Conservation (phyloP, 1,140 invertebrate species). For the Temnothorax nylanderi region DNA sequence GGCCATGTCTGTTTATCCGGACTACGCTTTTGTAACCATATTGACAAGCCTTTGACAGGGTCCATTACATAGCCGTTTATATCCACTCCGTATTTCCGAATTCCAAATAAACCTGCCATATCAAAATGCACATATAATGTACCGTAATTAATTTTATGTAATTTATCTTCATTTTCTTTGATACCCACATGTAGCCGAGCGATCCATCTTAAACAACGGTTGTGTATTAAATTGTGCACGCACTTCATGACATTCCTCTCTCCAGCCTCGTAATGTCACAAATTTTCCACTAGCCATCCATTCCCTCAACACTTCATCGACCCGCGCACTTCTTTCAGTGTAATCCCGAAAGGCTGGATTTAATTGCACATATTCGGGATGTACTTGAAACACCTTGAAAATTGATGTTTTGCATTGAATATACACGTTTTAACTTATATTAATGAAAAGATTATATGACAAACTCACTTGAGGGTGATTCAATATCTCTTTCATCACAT, state of each 20-base stretch:
- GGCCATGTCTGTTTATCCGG: slow-evolving; percentile 97
- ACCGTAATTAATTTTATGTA: background rate
- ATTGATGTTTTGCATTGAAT: slow-evolving; percentile 23
- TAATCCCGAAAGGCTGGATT: slow-evolving; percentile 95
- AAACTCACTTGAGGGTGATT: slow-evolving; percentile 92
- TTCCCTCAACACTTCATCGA: slow-evolving; percentile 93
- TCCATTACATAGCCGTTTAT: slow-evolving; percentile 97
- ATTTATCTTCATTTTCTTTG: background rate
- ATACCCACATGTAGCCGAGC: slow-evolving; percentile 93
- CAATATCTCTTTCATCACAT: slow-evolving; percentile 92
- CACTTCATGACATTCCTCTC: slow-evolving; percentile 97
- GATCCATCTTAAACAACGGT: slow-evolving; percentile 95
- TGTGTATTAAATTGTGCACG: slow-evolving; percentile 89
- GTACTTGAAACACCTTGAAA: slow-evolving; percentile 89
- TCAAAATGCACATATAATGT: slow-evolving; percentile 35
- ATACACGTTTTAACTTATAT: background rate
- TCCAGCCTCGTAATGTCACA: slow-evolving; percentile 93
- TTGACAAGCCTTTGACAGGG: slow-evolving; percentile 93
- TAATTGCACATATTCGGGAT: slow-evolving; percentile 91
- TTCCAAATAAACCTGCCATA: slow-evolving; percentile 92
- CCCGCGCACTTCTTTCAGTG: slow-evolving; percentile 90
- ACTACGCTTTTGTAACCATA: slow-evolving; percentile 97
- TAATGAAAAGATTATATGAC: background rate
- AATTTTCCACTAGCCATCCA: slow-evolving; percentile 88
- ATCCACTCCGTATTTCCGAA: slow-evolving; percentile 96